Conservation (phyloP, 2,113 vertebrate species). For the Poecile atricapillus region DNA sequence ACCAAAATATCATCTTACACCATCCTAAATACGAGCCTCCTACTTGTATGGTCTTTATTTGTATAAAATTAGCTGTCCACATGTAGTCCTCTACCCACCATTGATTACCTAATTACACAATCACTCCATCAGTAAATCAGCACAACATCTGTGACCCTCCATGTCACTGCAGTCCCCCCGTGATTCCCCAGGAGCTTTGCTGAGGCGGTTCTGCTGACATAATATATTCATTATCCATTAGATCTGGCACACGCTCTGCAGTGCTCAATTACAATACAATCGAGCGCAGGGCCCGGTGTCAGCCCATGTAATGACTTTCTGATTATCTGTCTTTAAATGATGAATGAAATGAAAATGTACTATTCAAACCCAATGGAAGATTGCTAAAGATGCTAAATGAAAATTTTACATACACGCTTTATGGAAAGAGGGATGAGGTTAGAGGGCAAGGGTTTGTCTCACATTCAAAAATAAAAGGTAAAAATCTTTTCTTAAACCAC, state of each 20-base stretch:
- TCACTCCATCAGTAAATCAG: conserved; percentile 77
- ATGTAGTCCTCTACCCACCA: conserved; percentile 61
- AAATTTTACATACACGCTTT: conserved; percentile 39
- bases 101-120: conserved; percentile 82
- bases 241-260: conserved; percentile 75
- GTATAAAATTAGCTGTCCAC: conserved; percentile 47
- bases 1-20: not conserved
- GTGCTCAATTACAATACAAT: conserved; percentile 92
- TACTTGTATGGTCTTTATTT: conserved; percentile 2
- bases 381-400: conserved; percentile 71
- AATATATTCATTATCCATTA: conserved; percentile 86
- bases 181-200: conserved; percentile 68
- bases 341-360: conserved; percentile 95
- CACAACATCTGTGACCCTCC: conserved; percentile 73
- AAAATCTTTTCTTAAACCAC: not conserved
- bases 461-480: not conserved
- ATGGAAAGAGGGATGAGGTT: conserved; percentile 9
- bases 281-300: conserved; percentile 80
- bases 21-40: not conserved
- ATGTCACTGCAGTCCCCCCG: conserved; percentile 61
- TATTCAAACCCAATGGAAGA: conserved; percentile 72
- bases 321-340: conserved; percentile 99
- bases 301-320: conserved; percentile 96
- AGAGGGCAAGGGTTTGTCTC: not conserved
- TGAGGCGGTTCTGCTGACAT: conserved; percentile 74